Base-by-base conservation (phyloP, 2,113 vertebrate species). In the Burhinus bistriatus region DNA sequence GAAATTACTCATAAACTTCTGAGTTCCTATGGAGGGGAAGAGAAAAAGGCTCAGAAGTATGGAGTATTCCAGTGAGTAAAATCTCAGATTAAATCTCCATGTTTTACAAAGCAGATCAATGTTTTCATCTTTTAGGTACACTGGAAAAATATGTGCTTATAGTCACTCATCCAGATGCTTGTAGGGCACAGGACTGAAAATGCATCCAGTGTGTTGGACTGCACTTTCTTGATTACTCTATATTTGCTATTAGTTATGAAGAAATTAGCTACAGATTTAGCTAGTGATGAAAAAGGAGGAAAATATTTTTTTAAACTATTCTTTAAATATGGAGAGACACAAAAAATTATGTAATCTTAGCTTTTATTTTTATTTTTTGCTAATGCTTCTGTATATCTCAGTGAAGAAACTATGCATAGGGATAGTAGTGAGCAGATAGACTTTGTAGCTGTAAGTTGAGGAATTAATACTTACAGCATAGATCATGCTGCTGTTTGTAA, bases 201-300 rank as follows among this genome's bases (percentile, higher is more conserved):
- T 17, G 6, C 1, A 3, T 66, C 26, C 13, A 6, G 1, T 51
- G 9, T 54, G 21, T 80, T 86, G 26, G 20, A 18, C 23, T 62
- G 13, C 10, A 15, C 0, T 21, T 58, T 32, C n/a, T 57, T 85
- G 27, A 40, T 54, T 36, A 6, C 6, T 77, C 40, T 2, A 0
- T 54, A 17, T 80, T 75, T 36, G 10, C 18, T 58, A 8, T 64
- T 42, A 57, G 18, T 65, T 32, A 30, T 2, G 8, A 85, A 49
- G 54, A 40, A 66, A 47, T 30, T 61, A 83, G 27, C 40, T 82
- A 29, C 20, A 27, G 34, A 79, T 58, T 44, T 70, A 62, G 20
- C 18, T 90, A 57, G 58, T 73, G 20, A 34, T 78, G 49, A 22
- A 57, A 80, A 61, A 9, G 34, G 36, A 69, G 32, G 12, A 52